Base-by-base conservation (phyloP, 1,140 invertebrate genomes). In the Protaetia brevitarsis region DNA sequence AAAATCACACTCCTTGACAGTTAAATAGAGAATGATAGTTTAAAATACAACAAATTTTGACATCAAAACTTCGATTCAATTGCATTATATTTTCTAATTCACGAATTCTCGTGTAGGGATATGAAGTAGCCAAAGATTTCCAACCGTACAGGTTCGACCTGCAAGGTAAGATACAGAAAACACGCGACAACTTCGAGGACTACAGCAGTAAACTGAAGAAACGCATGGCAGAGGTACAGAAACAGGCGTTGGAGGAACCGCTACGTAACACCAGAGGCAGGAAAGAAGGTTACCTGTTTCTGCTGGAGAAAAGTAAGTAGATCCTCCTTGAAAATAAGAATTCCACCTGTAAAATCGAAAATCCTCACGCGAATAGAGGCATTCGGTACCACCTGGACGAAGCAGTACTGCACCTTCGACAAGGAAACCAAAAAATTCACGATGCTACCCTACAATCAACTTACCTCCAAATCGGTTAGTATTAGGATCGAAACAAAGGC, bases 351-450 rank as follows among this genome's bases (percentile, higher is more conserved):
- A 68, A 21, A 63, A 31, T 23, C 11, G 1, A 68, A 30, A 68
- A 29, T 56, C 59, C 23, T 67, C 66, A 59, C 74, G 71, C 70
- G 84, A 84, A 69, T 85, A 96, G 96, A 98, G 84, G 94, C 95
- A 62, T 93, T 98, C 77, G 90, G 94, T 78, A 94, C 94, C 71
- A 92, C 93, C 74, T 98, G 95, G 96, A 95, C 89, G 57, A 98
- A 98, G 82, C 93, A 96, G 76, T 99, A 96, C 82, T 98, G 95
- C 80, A 92, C 89, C 79, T 98, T 98, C 83, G 89, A 94, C 74
- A 96, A 95, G 80, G 87, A 91, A 70, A 90, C 88, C 68, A 91
- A 93, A 76, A 87, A 90, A 78, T 93, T 99, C 77, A 90, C 88
- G 60, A 94, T 98, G 89, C 89, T 94, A 72, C 93, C 95, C 30